These are phyloP conservation scores for Hypsopygia costalis DNA, from an alignment of 2,888 invertebrate species.

Conservation along the genomic window DNA sequence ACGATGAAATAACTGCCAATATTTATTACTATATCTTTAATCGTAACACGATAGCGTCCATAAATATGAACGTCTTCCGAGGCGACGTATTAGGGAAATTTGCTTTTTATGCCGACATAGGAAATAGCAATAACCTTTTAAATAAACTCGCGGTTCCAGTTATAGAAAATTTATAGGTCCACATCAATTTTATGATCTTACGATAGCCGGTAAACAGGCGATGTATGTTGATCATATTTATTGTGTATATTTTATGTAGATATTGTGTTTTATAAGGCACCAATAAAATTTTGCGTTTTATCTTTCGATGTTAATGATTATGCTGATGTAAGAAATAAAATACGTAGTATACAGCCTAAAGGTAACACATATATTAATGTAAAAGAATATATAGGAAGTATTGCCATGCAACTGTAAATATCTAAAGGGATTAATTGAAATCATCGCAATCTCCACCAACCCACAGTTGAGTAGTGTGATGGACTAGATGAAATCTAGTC, in stretches of 20 bases:
- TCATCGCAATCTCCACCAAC: no score
- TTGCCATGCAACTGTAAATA: no score
- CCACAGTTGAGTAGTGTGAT: no score
- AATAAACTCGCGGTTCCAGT: conserved; percentile 25
- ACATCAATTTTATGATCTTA: conserved; percentile 23
- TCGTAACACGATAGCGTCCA: conserved; percentile 20
- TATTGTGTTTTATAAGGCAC: conserved; percentile 16
- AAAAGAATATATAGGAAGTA: no score
- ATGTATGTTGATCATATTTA: background rate
- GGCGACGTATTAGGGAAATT: conserved; percentile 59
- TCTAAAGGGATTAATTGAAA: no score
- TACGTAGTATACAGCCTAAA: no score
- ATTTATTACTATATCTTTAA: background rate
- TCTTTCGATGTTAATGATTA: no score
- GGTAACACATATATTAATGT: no score
- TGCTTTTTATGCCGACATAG: conserved; percentile 49
- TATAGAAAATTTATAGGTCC: conserved; percentile 28
- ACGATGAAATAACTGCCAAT: background rate
- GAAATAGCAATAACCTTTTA: conserved; percentile 44
- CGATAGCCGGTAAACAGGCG: conserved; percentile 2
- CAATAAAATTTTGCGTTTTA: background rate
- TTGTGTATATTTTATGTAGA: conserved; percentile 1
- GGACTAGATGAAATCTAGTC: no score
- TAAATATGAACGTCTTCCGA: conserved; percentile 49
- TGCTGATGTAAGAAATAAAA: no score